These are phyloP conservation scores for Echinarachnius parma DNA, from an alignment of 53 echinoderm and acorn worm genomes.

Conservation along the genomic window DNA sequence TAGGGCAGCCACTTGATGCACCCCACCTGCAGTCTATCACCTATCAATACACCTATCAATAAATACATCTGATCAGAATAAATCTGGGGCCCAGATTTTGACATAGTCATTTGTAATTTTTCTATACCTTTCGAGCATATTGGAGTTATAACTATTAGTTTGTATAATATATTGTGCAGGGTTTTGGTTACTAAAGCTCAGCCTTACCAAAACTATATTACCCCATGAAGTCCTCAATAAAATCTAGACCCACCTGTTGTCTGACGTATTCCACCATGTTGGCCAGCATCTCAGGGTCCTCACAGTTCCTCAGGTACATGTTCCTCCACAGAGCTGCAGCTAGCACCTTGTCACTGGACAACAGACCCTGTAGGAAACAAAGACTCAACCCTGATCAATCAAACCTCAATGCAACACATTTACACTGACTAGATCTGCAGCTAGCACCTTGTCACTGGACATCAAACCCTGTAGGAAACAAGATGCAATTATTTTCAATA, in stretches of 20 bases:
- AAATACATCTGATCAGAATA: too few species aligned
- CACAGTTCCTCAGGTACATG: constrained; percentile 64
- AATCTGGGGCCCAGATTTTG: too few species aligned
- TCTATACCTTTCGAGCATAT: too few species aligned
- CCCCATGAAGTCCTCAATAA: too few species aligned
- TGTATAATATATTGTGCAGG: too few species aligned
- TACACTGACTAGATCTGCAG: constrained; percentile 79
- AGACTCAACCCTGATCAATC: too few species aligned
- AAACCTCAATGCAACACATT: too few species aligned
- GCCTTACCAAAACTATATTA: too few species aligned
- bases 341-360: constrained; percentile 75
- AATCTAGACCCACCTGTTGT: constrained; percentile 73
- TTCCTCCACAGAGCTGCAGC: constrained; percentile 87
- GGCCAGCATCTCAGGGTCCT: constrained; percentile 68
- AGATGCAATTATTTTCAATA: too few species aligned
- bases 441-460: constrained; percentile 74
- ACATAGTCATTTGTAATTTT: too few species aligned
- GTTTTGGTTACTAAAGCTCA: too few species aligned
- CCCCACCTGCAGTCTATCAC: constrained; percentile 57
- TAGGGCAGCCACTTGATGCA: constrained; percentile 85
- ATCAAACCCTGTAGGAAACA: constrained; percentile 66
- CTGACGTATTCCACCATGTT: constrained; percentile 94
- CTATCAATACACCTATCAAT: constrained; percentile 63
- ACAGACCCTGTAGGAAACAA: constrained; percentile 61
- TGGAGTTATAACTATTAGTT: too few species aligned